Percentiles rank a stretch among this genome's conserved stretches.
These are phyloP conservation scores for Monodelphis domestica DNA, from an alignment of 2,797 vertebrate species.

Conservation along the genomic window DNA sequence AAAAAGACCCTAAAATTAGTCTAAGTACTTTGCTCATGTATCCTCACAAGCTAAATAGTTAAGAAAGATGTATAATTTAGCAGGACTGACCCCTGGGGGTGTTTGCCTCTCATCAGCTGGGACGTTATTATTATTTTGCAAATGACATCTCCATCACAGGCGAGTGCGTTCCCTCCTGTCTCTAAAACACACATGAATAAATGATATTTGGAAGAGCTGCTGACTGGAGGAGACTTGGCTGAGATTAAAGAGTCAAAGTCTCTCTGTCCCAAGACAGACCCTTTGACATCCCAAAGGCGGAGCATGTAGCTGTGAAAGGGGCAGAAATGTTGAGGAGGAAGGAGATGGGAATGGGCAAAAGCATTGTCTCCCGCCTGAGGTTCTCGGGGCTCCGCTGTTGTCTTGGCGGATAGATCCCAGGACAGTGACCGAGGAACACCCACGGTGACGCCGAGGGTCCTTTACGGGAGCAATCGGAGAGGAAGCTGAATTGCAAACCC, in stretches of 20 bases:
- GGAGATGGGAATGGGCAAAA: background rate
- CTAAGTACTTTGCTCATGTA: constrained; percentile 50
- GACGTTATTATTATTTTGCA: constrained; percentile 79
- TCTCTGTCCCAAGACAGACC: background rate
- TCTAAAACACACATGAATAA: constrained; percentile 73
- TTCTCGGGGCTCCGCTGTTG: background rate
- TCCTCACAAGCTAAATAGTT: constrained; percentile 69
- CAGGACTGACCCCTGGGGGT: constrained; percentile 64
- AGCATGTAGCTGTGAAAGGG: background rate
- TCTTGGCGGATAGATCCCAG: background rate
- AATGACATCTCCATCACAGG: constrained; percentile 76
- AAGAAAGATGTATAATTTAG: constrained; percentile 70
- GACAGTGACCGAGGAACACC: background rate
- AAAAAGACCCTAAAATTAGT: constrained; percentile 76
- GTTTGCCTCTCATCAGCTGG: constrained; percentile 64
- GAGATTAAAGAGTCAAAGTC: constrained; percentile 26
- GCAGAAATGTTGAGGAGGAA: background rate
- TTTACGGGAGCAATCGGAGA: background rate
- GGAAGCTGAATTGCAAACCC: fast-evolving
- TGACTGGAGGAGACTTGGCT: constrained; percentile 41
- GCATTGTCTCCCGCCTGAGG: background rate
- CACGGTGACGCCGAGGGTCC: background rate
- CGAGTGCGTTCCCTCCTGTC: constrained; percentile 4
- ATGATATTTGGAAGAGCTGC: constrained; percentile 64
- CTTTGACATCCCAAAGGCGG: background rate